Base-by-base conservation (phyloP, 2,888 invertebrate genomes). In the Drosophila anomalata region DNA sequence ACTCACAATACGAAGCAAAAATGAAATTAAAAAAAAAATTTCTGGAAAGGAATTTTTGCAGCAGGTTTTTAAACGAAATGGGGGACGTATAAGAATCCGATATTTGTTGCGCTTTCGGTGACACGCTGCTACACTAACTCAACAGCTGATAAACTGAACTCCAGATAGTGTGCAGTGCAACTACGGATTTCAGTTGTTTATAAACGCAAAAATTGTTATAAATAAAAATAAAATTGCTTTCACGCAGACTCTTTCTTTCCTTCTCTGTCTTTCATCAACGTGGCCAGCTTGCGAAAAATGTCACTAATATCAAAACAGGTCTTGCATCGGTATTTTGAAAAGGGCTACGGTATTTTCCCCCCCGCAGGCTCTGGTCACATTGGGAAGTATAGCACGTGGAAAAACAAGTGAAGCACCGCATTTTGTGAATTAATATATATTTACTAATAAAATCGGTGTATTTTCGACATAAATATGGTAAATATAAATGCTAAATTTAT, bases 401-500 rank as follows among this genome's bases (percentile, higher is more conserved):
- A 78, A 73, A 73, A 71, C 72, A 73, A 73, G 71, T 48, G 61
- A 65, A 58, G 33, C 1, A n/a, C 14, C 31, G 9, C 41, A 33
- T 65, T 33, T 11, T 22, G 72, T 70, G 42, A 24, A 77, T 33
- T 67, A 76, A 68, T 68, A 68, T 9, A 58, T 53, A 58, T 47
- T 57, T 61, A 56, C 39, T 2, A 20, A 48, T 33, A 51, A 73
- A 72, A 17, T 50, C 51, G 77, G 75, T 87, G 75, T 82, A 83
- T 79, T 77, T 71, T 48, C 20, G 62, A 41, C 71, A 63, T 76
- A 76, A 86, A 78, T 76, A 89, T 89, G 89, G 89, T 89, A 84
- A 82, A 69, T 76, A 65, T 50, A n/a, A 4, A 3, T 12, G 24
- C 7, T 1, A 0, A 26, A 2, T 20, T 9, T 17, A 9, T 9